A percentile compares a stretch with the other conserved stretches of the same genome.
Conservation (phyloP, 2,113 vertebrate species). For the Cisticola juncidis region DNA sequence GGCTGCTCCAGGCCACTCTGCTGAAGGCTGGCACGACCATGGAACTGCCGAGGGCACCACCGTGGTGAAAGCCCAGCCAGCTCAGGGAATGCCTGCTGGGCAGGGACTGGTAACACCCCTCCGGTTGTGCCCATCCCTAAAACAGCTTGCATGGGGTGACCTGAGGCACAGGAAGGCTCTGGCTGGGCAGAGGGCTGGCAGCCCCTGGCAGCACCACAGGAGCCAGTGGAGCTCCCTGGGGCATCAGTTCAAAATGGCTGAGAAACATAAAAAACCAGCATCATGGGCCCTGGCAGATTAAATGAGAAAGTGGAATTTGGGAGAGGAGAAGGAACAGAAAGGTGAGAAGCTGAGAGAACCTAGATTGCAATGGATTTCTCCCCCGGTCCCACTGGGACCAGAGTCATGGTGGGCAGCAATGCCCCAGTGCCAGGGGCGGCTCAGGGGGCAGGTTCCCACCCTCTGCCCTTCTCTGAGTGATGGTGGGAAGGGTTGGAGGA, state of each 20-base stretch:
- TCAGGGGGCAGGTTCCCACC: not conserved
- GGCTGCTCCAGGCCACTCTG: not conserved
- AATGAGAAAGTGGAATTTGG: not conserved
- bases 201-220: not conserved
- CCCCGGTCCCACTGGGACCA: not conserved
- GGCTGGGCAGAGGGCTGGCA: not conserved
- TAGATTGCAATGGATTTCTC: not conserved
- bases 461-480: not conserved
- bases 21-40: fast-evolving
- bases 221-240: not conserved
- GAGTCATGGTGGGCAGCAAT: fast-evolving
- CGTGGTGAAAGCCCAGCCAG: too few species aligned
- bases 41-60: not conserved
- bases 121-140: not conserved
- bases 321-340: not conserved
- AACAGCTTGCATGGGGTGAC: not conserved
- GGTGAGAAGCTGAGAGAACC: not conserved
- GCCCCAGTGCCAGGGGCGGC: not conserved
- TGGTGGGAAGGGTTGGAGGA: not conserved
- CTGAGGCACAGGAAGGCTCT: not conserved
- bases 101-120: too few species aligned
- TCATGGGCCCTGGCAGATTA: not conserved
- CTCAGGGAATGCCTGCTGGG: not conserved
- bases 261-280: not conserved
- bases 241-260: not conserved